phyloP scores from a whole-genome alignment of 2,797 vertebrate genomes.

The Sebastes aleutianus region DNA sequence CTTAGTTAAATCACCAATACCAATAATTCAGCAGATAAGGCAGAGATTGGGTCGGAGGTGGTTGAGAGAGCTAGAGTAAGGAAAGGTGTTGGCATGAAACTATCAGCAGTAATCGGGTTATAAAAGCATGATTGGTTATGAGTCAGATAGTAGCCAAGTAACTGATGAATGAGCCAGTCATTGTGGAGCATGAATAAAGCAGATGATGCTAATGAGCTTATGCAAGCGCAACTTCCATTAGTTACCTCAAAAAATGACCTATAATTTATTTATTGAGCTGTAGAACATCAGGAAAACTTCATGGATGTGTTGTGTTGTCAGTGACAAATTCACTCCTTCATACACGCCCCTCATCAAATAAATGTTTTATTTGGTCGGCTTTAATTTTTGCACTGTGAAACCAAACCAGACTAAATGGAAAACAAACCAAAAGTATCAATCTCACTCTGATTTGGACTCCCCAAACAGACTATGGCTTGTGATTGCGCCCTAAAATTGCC shows the following conservation, averaged over 20 bases:
- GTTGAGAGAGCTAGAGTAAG: neutral
- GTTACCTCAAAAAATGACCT: neutral
- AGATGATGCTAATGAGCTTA: neutral
- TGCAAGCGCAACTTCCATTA: neutral
- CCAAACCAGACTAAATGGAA: too few species aligned
- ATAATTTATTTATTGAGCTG: neutral
- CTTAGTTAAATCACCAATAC: neutral
- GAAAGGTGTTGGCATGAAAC: neutral
- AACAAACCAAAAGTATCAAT: too few species aligned
- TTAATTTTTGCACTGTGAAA: too few species aligned
- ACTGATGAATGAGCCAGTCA: neutral
- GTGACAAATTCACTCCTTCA: too few species aligned
- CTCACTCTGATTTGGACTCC: too few species aligned
- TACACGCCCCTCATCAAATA: too few species aligned
- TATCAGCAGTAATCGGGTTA: neutral
- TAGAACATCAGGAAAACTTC: neutral
- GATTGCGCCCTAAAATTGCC: too few species aligned
- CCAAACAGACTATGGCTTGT: too few species aligned
- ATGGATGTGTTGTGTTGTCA: too few species aligned
- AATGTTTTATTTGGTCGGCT: accelerated
- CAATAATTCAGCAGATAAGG: neutral
- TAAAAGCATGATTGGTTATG: neutral
- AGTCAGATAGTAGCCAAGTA: neutral
- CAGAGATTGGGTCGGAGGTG: neutral
- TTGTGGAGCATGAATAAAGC: neutral